phyloP scores from a whole-genome alignment of 2,888 invertebrate species.

The Gastrophysa polygoni region DNA sequence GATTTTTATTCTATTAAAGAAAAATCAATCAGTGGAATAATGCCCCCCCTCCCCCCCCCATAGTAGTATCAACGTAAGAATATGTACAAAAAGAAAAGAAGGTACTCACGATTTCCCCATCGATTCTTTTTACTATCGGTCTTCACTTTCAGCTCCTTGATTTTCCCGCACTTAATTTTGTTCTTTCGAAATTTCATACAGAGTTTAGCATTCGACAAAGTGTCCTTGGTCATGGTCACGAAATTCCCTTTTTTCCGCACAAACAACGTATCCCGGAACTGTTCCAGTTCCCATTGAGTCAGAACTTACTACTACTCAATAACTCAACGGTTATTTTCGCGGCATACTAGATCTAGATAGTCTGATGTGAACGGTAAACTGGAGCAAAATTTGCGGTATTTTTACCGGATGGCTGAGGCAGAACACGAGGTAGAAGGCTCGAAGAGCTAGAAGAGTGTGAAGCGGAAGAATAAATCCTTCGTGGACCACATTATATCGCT shows the following conservation, averaged over 20 bases:
- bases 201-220: slow-evolving; percentile 49
- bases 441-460: slow-evolving; percentile 48
- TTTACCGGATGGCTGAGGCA: not conserved
- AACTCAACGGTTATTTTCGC: slow-evolving; percentile 3
- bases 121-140: not conserved
- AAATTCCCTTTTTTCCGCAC: not conserved
- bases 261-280: not conserved
- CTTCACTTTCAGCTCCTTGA: not conserved
- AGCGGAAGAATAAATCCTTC: slow-evolving; percentile 47
- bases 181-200: slow-evolving; percentile 40
- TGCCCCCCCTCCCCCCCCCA: no score
- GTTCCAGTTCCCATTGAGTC: not conserved
- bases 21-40: no score
- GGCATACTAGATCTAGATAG: slow-evolving; percentile 10
- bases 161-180: not conserved
- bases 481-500: slow-evolving; percentile 49
- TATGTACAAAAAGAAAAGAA: no score
- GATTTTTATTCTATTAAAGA: no score
- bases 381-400: slow-evolving; percentile 44
- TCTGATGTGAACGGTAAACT: slow-evolving; percentile 35
- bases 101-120: not conserved
- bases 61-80: no score
- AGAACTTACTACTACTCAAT: not conserved
- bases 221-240: slow-evolving; percentile 40
- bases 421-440: slow-evolving; percentile 24